phyloP scores from a whole-genome alignment of 2,113 vertebrate genomes.

The Pseudorhombus dupliciocellatus region DNA sequence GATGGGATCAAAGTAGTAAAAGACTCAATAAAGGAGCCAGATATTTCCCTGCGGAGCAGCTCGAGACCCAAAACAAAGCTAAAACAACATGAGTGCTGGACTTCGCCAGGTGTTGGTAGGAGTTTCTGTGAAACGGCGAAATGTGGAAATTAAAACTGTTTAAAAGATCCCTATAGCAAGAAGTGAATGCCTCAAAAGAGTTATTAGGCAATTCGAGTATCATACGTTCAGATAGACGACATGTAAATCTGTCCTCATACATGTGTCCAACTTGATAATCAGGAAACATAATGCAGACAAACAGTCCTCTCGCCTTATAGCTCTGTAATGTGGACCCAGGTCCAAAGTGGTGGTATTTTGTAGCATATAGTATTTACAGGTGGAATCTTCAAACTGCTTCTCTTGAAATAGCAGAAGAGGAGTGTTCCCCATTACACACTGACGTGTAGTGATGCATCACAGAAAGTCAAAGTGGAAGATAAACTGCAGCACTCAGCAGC shows the following conservation, averaged over 20 bases:
- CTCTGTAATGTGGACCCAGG: too few relatives aligned
- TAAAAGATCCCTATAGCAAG: neutral
- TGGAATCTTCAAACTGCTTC: neutral
- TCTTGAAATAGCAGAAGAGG: neutral
- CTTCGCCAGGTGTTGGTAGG: neutral
- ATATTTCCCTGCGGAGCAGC: neutral
- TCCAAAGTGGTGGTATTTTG: neutral
- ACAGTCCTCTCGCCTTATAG: too few relatives aligned
- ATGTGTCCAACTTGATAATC: neutral
- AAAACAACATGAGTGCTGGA: neutral
- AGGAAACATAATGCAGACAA: neutral
- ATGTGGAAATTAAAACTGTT: neutral
- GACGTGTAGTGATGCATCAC: neutral
- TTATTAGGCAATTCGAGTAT: too few relatives aligned
- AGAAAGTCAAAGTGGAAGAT: neutral
- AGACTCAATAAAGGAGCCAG: conserved; percentile 12
- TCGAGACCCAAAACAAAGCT: neutral
- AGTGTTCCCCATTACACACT: neutral
- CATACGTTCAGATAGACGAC: too few relatives aligned
- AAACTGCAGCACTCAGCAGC: neutral
- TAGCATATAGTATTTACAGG: neutral
- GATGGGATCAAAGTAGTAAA: conserved; percentile 10
- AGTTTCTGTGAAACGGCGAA: neutral
- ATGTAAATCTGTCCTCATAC: too few relatives aligned
- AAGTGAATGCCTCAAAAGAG: too few relatives aligned